These are phyloP conservation scores for Urocolius indicus DNA, from an alignment of 2,113 vertebrate genomes.

Conservation along the genomic window DNA sequence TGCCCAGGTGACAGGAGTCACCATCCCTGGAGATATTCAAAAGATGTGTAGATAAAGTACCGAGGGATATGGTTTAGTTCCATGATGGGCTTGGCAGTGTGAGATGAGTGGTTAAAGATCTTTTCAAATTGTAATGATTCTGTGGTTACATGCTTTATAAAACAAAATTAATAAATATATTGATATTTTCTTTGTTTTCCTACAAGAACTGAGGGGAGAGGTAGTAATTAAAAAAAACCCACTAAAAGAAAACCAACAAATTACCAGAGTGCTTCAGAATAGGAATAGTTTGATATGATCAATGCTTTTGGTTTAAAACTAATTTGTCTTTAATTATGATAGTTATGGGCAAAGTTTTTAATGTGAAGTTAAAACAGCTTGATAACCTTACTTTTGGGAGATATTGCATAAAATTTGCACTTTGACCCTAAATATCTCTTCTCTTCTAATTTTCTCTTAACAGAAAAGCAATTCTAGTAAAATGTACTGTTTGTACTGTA, in stretches of 20 bases:
- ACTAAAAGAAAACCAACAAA: not conserved
- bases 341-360: not conserved
- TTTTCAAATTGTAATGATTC: too few species aligned
- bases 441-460: not conserved
- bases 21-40: too few species aligned
- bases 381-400: not conserved
- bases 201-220: not conserved
- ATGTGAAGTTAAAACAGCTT: not conserved
- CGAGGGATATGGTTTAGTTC: too few species aligned
- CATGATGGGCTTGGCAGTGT: too few species aligned
- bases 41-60: too few species aligned
- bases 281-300: not conserved
- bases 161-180: not conserved
- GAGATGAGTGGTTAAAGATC: too few species aligned
- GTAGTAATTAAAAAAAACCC: not conserved
- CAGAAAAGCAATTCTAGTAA: not conserved
- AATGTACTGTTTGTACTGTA: not conserved
- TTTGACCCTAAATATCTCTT: not conserved
- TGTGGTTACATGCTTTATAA: too few species aligned
- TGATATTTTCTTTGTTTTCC: not conserved
- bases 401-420: not conserved
- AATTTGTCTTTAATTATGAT: not conserved
- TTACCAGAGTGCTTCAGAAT: not conserved
- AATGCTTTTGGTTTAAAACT: not conserved
- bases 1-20: too few species aligned